phyloP scores from a whole-genome alignment of 1,140 invertebrate genomes.

The Andricus grossulariae region DNA sequence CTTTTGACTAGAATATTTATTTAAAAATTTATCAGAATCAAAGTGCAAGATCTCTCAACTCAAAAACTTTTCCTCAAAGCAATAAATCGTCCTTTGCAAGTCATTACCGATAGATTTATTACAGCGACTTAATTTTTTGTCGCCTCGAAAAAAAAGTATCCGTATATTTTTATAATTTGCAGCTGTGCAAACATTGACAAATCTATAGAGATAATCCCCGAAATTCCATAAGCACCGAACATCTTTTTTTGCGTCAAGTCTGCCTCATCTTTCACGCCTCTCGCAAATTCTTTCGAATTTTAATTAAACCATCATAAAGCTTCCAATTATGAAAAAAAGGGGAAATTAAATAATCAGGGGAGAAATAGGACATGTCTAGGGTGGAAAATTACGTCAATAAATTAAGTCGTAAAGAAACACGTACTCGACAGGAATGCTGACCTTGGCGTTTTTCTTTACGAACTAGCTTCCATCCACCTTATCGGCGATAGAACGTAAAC shows the following conservation, averaged over 20 bases:
- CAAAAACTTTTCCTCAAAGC: no score
- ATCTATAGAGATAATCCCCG: neutral
- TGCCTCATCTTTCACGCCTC: neutral
- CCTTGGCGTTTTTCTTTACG: neutral
- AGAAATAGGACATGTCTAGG: neutral
- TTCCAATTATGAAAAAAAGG: neutral
- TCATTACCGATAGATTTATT: slow-evolving; percentile 1
- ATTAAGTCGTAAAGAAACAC: neutral
- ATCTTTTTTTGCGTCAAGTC: neutral
- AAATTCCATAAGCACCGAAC: neutral
- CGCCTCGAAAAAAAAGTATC: neutral
- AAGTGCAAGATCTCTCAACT: no score
- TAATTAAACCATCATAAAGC: neutral
- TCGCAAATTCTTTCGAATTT: neutral
- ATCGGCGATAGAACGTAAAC: slow-evolving; percentile 26
- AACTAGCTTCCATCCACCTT: neutral
- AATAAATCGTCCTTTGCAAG: neutral
- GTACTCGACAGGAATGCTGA: neutral
- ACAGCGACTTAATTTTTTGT: neutral
- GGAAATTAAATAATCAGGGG: no score
- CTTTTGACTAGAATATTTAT: no score
- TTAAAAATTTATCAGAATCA: no score
- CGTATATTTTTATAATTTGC: neutral
- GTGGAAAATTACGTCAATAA: neutral
- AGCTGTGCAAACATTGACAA: slow-evolving; percentile 2